Percentiles rank a stretch among this genome's conserved stretches.
phyloP scores from a whole-genome alignment of 2,113 vertebrate species.

The Leuciscus idus region DNA sequence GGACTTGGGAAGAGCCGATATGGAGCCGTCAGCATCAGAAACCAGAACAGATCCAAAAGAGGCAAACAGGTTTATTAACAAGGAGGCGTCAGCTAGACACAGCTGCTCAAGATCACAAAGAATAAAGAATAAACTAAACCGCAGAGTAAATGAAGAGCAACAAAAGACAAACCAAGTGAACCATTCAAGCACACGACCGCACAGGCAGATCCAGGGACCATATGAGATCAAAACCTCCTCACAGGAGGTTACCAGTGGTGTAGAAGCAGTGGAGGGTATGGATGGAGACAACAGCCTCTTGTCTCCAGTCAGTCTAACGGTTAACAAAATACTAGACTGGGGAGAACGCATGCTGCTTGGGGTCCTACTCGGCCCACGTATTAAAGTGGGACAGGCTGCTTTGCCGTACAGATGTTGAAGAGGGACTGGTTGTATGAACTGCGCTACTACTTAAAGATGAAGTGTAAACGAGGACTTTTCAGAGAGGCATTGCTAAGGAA shows the following conservation, averaged over 20 bases:
- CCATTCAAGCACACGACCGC: constrained; percentile 28
- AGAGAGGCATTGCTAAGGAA: too few relatives aligned
- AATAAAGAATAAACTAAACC: constrained; percentile 28
- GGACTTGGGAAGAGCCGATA: background rate
- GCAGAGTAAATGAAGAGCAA: constrained; percentile 31
- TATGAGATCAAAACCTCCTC: constrained; percentile 23
- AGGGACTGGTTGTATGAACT: background rate
- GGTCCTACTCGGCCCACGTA: constrained; percentile 66
- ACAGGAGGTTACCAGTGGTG: constrained; percentile 43
- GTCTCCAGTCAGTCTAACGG: constrained; percentile 69
- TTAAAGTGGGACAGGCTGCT: constrained; percentile 72
- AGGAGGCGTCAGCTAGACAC: constrained; percentile 18
- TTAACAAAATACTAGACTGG: constrained; percentile 76
- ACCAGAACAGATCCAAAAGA: background rate
- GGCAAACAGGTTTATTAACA: background rate
- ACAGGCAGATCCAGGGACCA: background rate
- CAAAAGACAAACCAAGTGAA: constrained; percentile 10
- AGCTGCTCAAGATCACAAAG: constrained; percentile 39
- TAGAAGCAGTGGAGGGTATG: constrained; percentile 57
- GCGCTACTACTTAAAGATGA: background rate
- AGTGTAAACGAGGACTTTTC: background rate
- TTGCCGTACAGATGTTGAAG: constrained; percentile 73
- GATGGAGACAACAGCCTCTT: constrained; percentile 56
- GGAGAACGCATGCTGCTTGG: constrained; percentile 74
- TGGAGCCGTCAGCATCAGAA: background rate